Percentiles rank a stretch among this genome's conserved stretches.
These are phyloP conservation scores for Euwallacea similis DNA, from an alignment of 1,140 invertebrate genomes.

Conservation along the genomic window DNA sequence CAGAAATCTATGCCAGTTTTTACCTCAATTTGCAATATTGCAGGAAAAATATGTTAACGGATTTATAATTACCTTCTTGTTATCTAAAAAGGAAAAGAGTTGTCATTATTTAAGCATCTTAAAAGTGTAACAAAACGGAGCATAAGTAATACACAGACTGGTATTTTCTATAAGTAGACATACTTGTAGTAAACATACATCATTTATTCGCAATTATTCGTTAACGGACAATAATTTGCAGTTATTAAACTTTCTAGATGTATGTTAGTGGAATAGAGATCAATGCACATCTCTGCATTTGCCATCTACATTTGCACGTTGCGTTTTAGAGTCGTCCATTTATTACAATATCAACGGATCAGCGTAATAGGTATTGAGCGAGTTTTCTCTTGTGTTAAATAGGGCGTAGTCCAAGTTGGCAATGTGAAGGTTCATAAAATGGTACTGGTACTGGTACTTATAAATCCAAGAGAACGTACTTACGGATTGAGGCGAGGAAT, in stretches of 20 bases:
- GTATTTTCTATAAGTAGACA: neutral
- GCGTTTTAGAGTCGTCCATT: neutral
- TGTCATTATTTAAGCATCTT: slow-evolving; percentile 1
- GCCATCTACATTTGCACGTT: neutral
- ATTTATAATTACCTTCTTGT: neutral
- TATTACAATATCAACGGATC: neutral
- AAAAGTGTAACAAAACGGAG: slow-evolving; percentile 2
- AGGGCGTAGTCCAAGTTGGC: neutral
- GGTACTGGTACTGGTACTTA: no score
- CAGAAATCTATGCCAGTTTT: no score
- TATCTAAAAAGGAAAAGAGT: neutral
- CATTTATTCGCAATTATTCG: slow-evolving; percentile 5
- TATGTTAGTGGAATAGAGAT: slow-evolving; percentile 12
- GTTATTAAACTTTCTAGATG: slow-evolving; percentile 10
- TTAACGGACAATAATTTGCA: slow-evolving; percentile 16
- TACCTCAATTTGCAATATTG: no score
- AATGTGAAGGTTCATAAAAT: no score
- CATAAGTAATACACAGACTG: neutral
- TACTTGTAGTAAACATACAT: slow-evolving; percentile 4
- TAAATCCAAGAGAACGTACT: no score
- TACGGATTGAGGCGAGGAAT: no score
- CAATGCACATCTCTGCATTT: slow-evolving; percentile 8
- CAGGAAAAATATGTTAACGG: neutral
- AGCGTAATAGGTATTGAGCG: neutral
- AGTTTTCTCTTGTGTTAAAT: slow-evolving; percentile 6